These are phyloP conservation scores for Merodon equestris DNA, from an alignment of 2,888 invertebrate species.

Conservation along the genomic window DNA sequence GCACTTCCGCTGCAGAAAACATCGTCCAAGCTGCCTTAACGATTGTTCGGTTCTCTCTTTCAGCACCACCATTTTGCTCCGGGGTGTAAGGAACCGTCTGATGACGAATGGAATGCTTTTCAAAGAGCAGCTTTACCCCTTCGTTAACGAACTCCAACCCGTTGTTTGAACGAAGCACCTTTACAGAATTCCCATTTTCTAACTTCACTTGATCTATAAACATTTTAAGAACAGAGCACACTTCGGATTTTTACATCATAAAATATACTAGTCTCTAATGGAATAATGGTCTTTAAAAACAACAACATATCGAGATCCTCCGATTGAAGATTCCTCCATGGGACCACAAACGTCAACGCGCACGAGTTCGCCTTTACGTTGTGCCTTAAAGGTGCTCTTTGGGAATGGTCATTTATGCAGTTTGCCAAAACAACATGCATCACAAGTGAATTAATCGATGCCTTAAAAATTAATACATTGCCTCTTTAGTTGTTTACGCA, in stretches of 20 bases:
- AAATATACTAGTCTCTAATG: constrained; percentile 8
- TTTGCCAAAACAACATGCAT: constrained; percentile 68
- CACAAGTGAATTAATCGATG: constrained; percentile 51
- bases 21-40: constrained; percentile 19
- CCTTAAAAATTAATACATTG: constrained; percentile 45
- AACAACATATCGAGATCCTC: constrained; percentile 65
- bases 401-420: constrained; percentile 58
- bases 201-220: constrained; percentile 66
- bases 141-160: constrained; percentile 71
- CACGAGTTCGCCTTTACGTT: constrained; percentile 52
- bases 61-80: constrained; percentile 22
- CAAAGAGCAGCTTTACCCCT: constrained; percentile 64
- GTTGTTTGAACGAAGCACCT: constrained; percentile 71
- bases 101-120: constrained; percentile 68
- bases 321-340: too few species aligned
- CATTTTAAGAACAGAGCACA: background rate
- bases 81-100: constrained; percentile 72
- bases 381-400: constrained; percentile 44
- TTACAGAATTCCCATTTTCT: constrained; percentile 63
- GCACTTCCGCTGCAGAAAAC: background rate
- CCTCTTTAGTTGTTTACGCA: constrained; percentile 54
- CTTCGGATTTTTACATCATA: too few species aligned
- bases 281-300: constrained; percentile 66
- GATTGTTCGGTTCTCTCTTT: constrained; percentile 14
- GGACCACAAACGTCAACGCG: constrained; percentile 70